Conservation (phyloP, 2,113 vertebrate genomes). For the Pteropus alecto region DNA sequence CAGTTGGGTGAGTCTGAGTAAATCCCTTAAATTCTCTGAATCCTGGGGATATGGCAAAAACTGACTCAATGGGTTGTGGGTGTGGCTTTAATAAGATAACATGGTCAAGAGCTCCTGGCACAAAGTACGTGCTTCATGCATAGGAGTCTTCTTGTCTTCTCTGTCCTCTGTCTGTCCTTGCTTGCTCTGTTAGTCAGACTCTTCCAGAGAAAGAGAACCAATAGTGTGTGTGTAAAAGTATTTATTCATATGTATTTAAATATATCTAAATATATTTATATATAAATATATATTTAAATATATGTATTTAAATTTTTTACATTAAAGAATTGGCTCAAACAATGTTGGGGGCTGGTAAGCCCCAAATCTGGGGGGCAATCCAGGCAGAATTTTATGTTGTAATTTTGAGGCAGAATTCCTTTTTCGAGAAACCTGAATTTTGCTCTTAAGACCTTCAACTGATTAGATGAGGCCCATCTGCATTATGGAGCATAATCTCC, state of each 20-base stretch:
- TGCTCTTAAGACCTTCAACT: not conserved
- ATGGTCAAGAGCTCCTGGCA: fast-evolving
- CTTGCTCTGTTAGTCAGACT: not conserved
- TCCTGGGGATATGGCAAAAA: not conserved
- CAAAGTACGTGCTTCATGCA: not conserved
- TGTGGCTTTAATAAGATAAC: not conserved
- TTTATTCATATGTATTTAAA: not conserved
- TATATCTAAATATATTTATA: not conserved
- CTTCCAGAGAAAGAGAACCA: not conserved
- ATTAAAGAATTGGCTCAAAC: not conserved
- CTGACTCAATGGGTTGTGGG: not conserved
- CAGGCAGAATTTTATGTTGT: not conserved
- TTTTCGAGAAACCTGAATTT: not conserved
- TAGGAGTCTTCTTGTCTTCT: not conserved
- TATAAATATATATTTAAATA: not conserved
- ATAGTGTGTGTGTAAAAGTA: not conserved
- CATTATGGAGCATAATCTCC: not conserved
- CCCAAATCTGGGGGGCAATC: not conserved
- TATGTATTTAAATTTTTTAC: not conserved
- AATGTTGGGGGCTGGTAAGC: not conserved
- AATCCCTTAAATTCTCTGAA: not conserved
- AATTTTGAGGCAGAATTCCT: not conserved
- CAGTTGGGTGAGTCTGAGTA: not conserved
- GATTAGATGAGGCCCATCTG: not conserved
- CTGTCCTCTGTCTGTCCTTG: not conserved